Evolutionary conservation across 1,140 invertebrate species (phyloP).

Genomic region (Macrosteles quadrilineatus): DNA sequence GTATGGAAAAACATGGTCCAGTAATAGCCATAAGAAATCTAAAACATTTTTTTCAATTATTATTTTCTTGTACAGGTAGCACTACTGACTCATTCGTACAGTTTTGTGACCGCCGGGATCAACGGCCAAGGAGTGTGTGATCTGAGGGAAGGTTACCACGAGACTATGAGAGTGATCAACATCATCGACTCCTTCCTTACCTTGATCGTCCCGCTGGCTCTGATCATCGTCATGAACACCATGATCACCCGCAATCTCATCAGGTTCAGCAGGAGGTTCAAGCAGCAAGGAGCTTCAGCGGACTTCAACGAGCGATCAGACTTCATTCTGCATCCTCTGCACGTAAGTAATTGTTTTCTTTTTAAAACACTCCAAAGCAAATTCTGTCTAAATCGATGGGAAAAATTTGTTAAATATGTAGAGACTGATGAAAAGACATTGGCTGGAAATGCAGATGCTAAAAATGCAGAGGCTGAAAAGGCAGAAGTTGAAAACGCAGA

Average conservation of each 20-base stretch:
- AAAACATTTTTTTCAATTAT: no score
- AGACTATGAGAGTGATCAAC: constrained; percentile 56
- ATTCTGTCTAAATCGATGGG: no score
- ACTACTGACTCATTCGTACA: constrained; percentile 56
- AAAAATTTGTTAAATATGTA: no score
- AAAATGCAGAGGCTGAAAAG: no score
- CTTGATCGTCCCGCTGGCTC: constrained; percentile 56
- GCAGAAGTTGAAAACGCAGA: no score
- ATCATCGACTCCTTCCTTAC: constrained; percentile 60
- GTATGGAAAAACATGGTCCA: no score
- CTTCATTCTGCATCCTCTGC: constrained; percentile 31
- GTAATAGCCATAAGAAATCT: no score
- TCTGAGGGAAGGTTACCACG: constrained; percentile 51
- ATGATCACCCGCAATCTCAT: constrained; percentile 57
- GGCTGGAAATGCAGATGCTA: no score
- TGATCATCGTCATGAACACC: constrained; percentile 61
- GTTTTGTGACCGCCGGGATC: constrained; percentile 54
- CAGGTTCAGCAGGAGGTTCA: constrained; percentile 52
- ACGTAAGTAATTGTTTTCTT: constrained; percentile 1
- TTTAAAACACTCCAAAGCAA: background rate
- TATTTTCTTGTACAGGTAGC: constrained; percentile 43
- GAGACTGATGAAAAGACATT: no score
- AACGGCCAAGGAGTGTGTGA: constrained; percentile 50
- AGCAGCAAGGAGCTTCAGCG: constrained; percentile 35
- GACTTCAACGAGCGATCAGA: constrained; percentile 26